Conservation (phyloP, 2,797 vertebrate genomes). For the Microctenopoma lineatum region DNA sequence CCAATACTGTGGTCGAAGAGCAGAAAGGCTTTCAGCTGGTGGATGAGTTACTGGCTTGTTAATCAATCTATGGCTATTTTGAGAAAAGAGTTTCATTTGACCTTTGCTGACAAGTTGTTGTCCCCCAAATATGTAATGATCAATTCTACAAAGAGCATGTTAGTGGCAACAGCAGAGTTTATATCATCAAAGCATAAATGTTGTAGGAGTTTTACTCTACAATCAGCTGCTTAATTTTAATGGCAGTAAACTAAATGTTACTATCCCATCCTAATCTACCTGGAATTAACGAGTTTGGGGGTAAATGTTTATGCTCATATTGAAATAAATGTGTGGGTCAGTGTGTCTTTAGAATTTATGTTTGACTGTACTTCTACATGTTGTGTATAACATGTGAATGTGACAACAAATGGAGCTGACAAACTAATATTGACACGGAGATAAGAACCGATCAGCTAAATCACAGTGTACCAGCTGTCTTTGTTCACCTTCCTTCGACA, state of each 20-base stretch:
- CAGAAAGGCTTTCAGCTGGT: conserved; percentile 14
- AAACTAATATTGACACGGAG: conserved; percentile 53
- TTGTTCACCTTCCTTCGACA: conserved; percentile 49
- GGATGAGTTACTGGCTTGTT: conserved; percentile 18
- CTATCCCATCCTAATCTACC: conserved; percentile 31
- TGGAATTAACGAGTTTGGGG: conserved; percentile 17
- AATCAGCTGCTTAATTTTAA: conserved; percentile 34
- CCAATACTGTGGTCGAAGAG: not conserved
- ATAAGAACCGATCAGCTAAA: conserved; percentile 59
- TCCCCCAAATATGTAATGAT: conserved; percentile 9
- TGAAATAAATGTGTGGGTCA: conserved; percentile 16
- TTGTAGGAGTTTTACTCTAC: conserved; percentile 13
- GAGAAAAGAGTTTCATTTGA: conserved; percentile 27
- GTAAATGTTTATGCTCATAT: conserved; percentile 4
- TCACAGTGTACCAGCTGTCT: conserved; percentile 60
- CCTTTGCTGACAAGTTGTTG: conserved; percentile 24
- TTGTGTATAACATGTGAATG: conserved; percentile 31
- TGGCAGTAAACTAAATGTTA: conserved; percentile 15
- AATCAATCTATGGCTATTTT: conserved; percentile 26
- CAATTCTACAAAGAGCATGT: conserved; percentile 10
- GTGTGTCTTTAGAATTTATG: conserved; percentile 16
- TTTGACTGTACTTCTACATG: conserved; percentile 53
- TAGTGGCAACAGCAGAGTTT: conserved; percentile 5
- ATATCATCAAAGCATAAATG: conserved; percentile 12
- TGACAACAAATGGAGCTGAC: conserved; percentile 60